Evolutionary conservation across 1,140 invertebrate genomes (phyloP).

Genomic region (Zaprionus vittiger): DNA sequence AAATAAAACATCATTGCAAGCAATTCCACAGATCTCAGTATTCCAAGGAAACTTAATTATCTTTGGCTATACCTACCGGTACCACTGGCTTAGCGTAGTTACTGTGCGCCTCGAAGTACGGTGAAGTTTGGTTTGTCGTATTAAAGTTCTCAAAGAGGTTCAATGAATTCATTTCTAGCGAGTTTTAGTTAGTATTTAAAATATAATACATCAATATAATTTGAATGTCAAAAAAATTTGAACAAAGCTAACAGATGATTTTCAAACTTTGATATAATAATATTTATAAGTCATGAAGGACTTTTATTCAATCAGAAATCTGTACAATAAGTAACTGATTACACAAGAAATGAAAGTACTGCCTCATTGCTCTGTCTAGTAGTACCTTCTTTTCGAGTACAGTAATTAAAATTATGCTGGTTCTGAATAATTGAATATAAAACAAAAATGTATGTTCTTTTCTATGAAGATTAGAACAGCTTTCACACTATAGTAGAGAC

Average conservation of each 20-base stretch:
- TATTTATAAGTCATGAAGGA: too few species aligned
- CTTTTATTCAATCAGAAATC: not conserved
- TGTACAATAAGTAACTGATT: not conserved
- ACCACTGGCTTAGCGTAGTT: slow-evolving; percentile 24
- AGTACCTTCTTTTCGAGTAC: not conserved
- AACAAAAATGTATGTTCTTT: not conserved
- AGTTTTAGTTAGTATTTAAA: not conserved
- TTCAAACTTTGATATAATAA: too few species aligned
- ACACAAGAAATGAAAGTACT: too few species aligned
- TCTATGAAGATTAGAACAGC: not conserved
- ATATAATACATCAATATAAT: not conserved
- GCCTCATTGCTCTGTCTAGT: not conserved
- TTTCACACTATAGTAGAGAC: not conserved
- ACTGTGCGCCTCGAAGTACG: slow-evolving; percentile 21
- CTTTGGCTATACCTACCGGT: slow-evolving; percentile 11
- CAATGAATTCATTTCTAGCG: slow-evolving; percentile 15
- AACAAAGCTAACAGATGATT: too few species aligned
- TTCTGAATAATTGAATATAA: slow-evolving; percentile 43
- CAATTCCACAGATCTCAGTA: too few species aligned
- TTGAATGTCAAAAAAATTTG: not conserved
- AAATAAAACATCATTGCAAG: too few species aligned
- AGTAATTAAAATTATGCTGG: slow-evolving; percentile 46
- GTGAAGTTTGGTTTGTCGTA: slow-evolving; percentile 37
- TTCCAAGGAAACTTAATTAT: not conserved
- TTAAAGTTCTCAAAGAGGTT: slow-evolving; percentile 39